A percentile compares a stretch with the other conserved stretches of the same genome.
Evolutionary conservation across 2,113 vertebrate genomes (phyloP).

Genomic region (Pipa parva): DNA sequence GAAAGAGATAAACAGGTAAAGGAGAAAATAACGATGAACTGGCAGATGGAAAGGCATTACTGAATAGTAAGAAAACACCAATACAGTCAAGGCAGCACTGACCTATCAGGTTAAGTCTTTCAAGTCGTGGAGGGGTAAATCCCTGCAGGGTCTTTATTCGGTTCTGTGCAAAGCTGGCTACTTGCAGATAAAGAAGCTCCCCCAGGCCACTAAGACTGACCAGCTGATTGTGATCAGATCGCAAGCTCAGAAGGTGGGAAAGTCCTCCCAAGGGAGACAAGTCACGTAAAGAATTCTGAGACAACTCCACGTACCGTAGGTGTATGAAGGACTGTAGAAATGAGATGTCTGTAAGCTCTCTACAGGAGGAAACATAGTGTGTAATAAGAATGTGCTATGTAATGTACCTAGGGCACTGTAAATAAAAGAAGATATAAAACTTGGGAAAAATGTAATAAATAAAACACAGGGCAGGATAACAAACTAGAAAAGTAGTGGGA

Average conservation of each 20-base stretch:
- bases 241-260: slow-evolving; percentile 84
- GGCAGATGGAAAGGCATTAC: background rate
- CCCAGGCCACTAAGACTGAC: slow-evolving; percentile 58
- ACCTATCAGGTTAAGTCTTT: slow-evolving; percentile 82
- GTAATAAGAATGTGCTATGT: too few species aligned
- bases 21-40: too few species aligned
- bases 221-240: slow-evolving; percentile 76
- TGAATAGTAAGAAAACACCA: background rate
- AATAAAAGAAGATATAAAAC: too few species aligned
- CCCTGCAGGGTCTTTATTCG: slow-evolving; percentile 65
- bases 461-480: too few species aligned
- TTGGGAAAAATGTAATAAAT: too few species aligned
- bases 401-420: too few species aligned
- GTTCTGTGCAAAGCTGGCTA: slow-evolving; percentile 79
- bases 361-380: slow-evolving; percentile 47
- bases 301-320: slow-evolving; percentile 84
- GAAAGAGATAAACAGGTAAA: too few species aligned
- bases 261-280: slow-evolving; percentile 73
- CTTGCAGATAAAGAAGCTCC: slow-evolving; percentile 78
- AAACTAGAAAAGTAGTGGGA: too few species aligned
- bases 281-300: slow-evolving; percentile 77
- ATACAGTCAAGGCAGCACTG: slow-evolving; percentile 12
- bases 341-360: slow-evolving; percentile 73
- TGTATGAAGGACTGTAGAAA: slow-evolving; percentile 74
- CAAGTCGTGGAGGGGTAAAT: slow-evolving; percentile 69